Evolutionary conservation across 2,113 vertebrate genomes (phyloP), one percentile per base, ranked within the genome.

Genomic region (Nannobrachium achirus): DNA sequence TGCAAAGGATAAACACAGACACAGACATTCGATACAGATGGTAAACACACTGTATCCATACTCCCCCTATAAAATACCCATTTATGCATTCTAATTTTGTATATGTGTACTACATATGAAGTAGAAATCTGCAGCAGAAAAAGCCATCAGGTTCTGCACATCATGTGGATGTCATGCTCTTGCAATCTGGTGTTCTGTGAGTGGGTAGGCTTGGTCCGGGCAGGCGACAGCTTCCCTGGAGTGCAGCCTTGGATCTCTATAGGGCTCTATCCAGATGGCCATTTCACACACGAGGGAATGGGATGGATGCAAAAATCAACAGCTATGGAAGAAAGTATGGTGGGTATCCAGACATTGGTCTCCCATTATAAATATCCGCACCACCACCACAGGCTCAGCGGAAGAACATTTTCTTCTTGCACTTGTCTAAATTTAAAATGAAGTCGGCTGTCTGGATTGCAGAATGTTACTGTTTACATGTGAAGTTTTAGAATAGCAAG

Each of bases 281-380:
- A 63, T 78, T 87, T 85, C 66, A 85, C 81, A 87, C 83, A 80
- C 65, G 63, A 88, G 68, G 18, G 58, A 75, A 66, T 46, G 58
- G 41, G 78, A 66, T 70, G 78, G 79, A 85, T 78, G 62, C 71
- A 87, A 82, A 88, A 82, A 75, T 83, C 71, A 78, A 81, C 79
- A 84, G 83, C 81, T 84, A 71, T 58, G 62, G 65, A 82, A 69
- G 56, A 86, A 88, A 82, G 60, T 70, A 83, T 71, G 79, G 80
- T 73, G 71, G 55, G 51, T 58, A 81, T 70, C 70, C 86, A 89
- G 85, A 84, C 80, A 52, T 64, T 66, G 75, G 78, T 79, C 82
- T 82, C 55, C 57, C 50, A 85, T 87, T 89, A 91, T 88, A 92
- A 91, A 91, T 89, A 90, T 73, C 72, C 81, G 50, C 10, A 65